Evolutionary conservation across 2,113 vertebrate genomes (phyloP).

Genomic region (Motacilla alba): DNA sequence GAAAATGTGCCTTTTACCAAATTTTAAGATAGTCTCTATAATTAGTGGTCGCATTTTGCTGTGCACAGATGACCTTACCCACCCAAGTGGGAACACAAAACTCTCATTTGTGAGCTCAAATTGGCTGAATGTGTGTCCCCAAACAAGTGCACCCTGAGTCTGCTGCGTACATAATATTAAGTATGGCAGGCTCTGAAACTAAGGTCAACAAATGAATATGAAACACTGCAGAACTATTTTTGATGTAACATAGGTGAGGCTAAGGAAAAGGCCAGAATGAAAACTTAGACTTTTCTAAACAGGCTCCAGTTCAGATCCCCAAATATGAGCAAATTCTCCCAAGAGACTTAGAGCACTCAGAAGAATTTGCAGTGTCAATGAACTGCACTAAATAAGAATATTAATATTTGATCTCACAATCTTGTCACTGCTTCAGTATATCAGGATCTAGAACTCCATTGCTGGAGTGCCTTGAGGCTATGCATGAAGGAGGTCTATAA

Average conservation of each 20-base stretch:
- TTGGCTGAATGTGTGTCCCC: not conserved
- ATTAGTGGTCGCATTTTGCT: conserved; percentile 57
- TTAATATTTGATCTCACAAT: not conserved
- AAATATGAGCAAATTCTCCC: not conserved
- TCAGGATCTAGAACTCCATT: not conserved
- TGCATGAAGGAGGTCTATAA: not conserved
- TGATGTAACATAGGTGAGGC: not conserved
- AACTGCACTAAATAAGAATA: not conserved
- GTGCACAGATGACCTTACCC: not conserved
- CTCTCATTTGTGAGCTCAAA: not conserved
- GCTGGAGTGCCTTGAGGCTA: not conserved
- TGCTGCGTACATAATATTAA: not conserved
- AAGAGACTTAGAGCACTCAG: not conserved
- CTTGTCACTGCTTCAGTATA: not conserved
- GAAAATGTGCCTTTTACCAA: conserved; percentile 1
- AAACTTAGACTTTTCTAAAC: not conserved
- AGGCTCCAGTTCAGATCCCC: not conserved
- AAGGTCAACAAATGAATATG: not conserved
- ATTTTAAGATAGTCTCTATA: conserved; percentile 45
- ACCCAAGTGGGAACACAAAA: conserved; percentile 27
- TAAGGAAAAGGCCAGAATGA: not conserved
- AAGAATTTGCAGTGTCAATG: not conserved
- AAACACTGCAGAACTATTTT: not conserved
- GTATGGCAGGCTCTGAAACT: not conserved
- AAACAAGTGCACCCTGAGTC: not conserved